phyloP scores from a whole-genome alignment of 2,888 invertebrate species.

The Ectemnius lituratus region DNA sequence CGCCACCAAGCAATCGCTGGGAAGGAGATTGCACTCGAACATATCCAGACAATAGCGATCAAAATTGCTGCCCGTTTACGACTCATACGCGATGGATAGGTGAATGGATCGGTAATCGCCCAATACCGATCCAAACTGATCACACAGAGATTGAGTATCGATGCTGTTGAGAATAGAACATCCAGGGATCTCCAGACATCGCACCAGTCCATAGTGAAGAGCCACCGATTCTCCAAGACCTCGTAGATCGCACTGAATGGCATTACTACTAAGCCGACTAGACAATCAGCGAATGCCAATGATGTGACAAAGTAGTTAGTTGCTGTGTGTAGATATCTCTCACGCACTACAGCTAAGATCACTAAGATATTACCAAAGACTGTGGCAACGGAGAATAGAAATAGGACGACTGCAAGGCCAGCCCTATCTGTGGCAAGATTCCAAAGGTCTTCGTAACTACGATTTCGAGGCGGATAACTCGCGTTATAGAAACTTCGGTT shows the following conservation, averaged over 20 bases:
- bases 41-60: slow-evolving; percentile 97
- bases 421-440: slow-evolving; percentile 84
- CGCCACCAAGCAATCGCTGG: slow-evolving; percentile 98
- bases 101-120: slow-evolving; percentile 99
- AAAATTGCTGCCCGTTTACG: slow-evolving; percentile 90
- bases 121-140: slow-evolving; percentile 98
- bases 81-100: slow-evolving; percentile 97
- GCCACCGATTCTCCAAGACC: slow-evolving; percentile 93
- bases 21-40: slow-evolving; percentile 97
- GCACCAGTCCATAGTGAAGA: slow-evolving; percentile 97
- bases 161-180: slow-evolving; percentile 97
- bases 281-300: slow-evolving; percentile 96
- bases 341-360: slow-evolving; percentile 94
- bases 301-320: slow-evolving; percentile 99
- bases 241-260: slow-evolving; percentile 96
- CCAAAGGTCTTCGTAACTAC: slow-evolving; percentile 69
- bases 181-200: slow-evolving; percentile 98
- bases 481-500: slow-evolving; percentile 66
- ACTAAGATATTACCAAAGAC: slow-evolving; percentile 97
- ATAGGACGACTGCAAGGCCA: slow-evolving; percentile 88
- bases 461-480: slow-evolving; percentile 59
- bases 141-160: slow-evolving; percentile 97
- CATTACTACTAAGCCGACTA: slow-evolving; percentile 98
- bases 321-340: slow-evolving; percentile 96
- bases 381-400: slow-evolving; percentile 93